A percentile compares a stretch with the other conserved stretches of the same genome.
Conservation (phyloP, 2,888 invertebrate species). For the Acanthosoma haemorrhoidale region DNA sequence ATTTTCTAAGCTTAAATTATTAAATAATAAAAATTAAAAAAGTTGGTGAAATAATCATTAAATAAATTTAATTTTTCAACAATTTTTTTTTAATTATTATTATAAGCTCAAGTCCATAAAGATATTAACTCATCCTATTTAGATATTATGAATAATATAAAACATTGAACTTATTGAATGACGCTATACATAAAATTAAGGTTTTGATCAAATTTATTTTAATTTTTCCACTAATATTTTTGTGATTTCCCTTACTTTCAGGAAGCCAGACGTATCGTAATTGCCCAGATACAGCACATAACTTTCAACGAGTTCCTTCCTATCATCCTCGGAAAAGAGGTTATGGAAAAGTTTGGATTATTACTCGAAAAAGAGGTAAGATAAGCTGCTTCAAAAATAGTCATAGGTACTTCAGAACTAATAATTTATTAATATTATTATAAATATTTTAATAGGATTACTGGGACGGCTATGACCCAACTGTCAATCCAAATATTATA, state of each 20-base stretch:
- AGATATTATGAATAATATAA: too few relatives aligned
- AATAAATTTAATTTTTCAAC: too few relatives aligned
- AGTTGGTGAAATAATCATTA: too few relatives aligned
- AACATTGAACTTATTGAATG: too few relatives aligned
- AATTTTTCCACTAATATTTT: too few relatives aligned
- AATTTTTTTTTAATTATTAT: too few relatives aligned
- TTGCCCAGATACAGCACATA: constrained; percentile 83
- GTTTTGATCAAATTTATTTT: too few relatives aligned
- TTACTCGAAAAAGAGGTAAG: constrained; percentile 66
- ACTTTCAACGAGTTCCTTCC: constrained; percentile 88
- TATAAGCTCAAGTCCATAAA: too few relatives aligned
- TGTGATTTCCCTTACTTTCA: constrained; percentile 41
- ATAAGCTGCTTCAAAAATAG: not conserved
- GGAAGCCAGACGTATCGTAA: constrained; percentile 76
- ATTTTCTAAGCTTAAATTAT: too few relatives aligned
- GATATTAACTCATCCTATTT: too few relatives aligned
- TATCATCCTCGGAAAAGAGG: constrained; percentile 80
- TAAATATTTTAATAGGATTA: constrained; percentile 52
- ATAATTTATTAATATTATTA: not conserved
- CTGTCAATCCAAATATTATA: constrained; percentile 81
- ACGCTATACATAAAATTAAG: too few relatives aligned
- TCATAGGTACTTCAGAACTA: not conserved
- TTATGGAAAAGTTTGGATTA: constrained; percentile 86
- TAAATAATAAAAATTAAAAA: too few relatives aligned
- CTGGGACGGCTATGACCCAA: constrained; percentile 78